Evolutionary conservation across 2,888 invertebrate species (phyloP), one percentile per base, ranked within the genome.

Genomic region (Hemistola chrysoprasaria): DNA sequence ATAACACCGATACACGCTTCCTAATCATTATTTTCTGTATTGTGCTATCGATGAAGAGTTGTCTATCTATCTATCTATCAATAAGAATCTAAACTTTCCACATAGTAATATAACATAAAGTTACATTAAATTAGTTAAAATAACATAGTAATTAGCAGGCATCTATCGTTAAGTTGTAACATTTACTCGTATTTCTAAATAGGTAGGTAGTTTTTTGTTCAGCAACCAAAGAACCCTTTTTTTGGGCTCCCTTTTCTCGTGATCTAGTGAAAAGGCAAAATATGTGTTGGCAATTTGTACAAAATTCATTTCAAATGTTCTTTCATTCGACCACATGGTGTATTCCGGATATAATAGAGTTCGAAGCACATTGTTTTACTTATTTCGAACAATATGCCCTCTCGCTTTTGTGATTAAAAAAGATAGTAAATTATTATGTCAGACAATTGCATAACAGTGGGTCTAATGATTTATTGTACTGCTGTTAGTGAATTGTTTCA

Each of bases 371-470:
- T 32, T 47, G 31, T 47, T 42, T 50, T 40, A 46, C 47, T 47
- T 40, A 33, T 22, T 32, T 11, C 16, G 34, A 43, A 43, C 36
- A 62, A 47, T 50, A 33, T 23, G 25, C 34, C 26, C 36, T 29
- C 36, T 22, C 20, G 32, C 40, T 42, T 42, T 54, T 47, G 41
- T 48, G 11, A 32, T 9, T 11, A 53, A 59, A 51, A 56, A 50
- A 40, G 38, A 40, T 38, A 43, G 47, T 65, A 64, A 61, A 65
- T 66, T 58, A 61, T 44, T 30, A 24, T 28, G 24, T 21, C 22
- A 31, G 33, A 50, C 39, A 34, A 45, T 55, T 50, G 53, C 52
- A 44, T 50, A 46, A 42, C 53, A 56, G 34, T 51, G 40, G 27
- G 44, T 46, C 34, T 16, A 16, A 34, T 36, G 40, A 47, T 48